phyloP scores from a whole-genome alignment of 1,140 invertebrate species.

The Matsumurasca onukii region DNA sequence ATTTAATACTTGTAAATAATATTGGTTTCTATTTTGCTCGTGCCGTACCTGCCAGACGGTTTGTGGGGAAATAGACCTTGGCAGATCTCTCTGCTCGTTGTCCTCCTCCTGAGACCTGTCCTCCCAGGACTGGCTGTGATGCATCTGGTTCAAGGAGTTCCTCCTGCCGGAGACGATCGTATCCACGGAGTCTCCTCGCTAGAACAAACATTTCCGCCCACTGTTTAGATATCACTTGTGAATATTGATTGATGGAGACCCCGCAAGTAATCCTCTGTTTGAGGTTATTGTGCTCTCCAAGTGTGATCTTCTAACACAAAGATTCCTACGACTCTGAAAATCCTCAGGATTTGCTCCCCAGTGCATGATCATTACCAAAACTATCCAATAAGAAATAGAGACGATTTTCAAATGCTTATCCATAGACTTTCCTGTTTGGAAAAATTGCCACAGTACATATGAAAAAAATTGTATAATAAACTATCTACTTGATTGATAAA shows the following conservation, averaged over 20 bases:
- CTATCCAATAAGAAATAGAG: no score
- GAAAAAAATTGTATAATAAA: no score
- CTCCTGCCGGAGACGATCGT: conserved; percentile 50
- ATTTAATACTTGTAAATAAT: no score
- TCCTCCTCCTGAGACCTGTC: conserved; percentile 59
- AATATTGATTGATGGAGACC: conserved; percentile 16
- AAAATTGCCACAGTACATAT: no score
- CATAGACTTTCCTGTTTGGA: no score
- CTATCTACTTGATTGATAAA: no score
- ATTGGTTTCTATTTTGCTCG: no score
- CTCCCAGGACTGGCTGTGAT: conserved; percentile 57
- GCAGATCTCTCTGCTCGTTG: conserved; percentile 56
- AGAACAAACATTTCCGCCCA: conserved; percentile 45
- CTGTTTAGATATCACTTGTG: not conserved
- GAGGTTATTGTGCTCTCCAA: no score
- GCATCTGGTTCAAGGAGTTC: conserved; percentile 14
- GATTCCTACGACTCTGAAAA: not conserved
- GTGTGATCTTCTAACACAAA: no score
- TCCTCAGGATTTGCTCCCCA: conserved; percentile 9
- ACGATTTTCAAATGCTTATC: no score
- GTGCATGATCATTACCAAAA: not conserved
- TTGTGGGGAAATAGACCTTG: conserved; percentile 49
- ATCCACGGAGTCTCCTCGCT: conserved; percentile 59
- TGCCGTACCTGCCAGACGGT: no score
- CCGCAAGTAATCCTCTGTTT: no score